Conservation (phyloP, 1,140 invertebrate genomes). For the Danaus plexippus region DNA sequence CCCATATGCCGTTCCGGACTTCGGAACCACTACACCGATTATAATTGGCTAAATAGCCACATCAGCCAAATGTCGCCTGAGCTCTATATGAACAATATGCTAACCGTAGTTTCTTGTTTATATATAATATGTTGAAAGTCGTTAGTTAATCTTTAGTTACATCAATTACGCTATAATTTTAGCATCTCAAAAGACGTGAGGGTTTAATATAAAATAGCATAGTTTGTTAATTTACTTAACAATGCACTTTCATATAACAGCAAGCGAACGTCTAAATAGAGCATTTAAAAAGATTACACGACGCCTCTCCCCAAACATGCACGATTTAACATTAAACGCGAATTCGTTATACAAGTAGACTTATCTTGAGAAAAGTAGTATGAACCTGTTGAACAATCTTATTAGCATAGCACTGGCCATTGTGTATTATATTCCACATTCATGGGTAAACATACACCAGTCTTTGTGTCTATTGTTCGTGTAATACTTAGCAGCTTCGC, state of each 20-base stretch:
- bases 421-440: conserved; percentile 60
- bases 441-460: conserved; percentile 67
- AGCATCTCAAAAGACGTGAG: conserved; percentile 10
- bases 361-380: conserved; percentile 61
- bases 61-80: conserved; percentile 53
- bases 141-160: background rate
- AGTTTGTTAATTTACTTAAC: conserved; percentile 59
- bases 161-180: conserved; percentile 7
- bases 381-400: conserved; percentile 60
- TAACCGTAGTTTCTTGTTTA: too few relatives aligned
- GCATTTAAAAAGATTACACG: conserved; percentile 59
- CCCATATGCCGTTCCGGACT: conserved; percentile 48
- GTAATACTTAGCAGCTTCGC: conserved; percentile 66
- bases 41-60: conserved; percentile 48
- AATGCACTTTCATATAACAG: conserved; percentile 39
- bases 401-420: conserved; percentile 60
- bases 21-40: conserved; percentile 67
- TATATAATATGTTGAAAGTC: conserved; percentile 2
- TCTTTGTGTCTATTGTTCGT: conserved; percentile 62
- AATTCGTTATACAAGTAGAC: conserved; percentile 67
- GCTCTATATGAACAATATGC: conserved; percentile 7
- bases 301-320: conserved; percentile 46
- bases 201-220: conserved; percentile 18
- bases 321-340: conserved; percentile 66
- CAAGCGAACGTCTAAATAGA: conserved; percentile 55